Conservation (phyloP, 2,113 vertebrate species). For the Spermophilus dauricus region DNA sequence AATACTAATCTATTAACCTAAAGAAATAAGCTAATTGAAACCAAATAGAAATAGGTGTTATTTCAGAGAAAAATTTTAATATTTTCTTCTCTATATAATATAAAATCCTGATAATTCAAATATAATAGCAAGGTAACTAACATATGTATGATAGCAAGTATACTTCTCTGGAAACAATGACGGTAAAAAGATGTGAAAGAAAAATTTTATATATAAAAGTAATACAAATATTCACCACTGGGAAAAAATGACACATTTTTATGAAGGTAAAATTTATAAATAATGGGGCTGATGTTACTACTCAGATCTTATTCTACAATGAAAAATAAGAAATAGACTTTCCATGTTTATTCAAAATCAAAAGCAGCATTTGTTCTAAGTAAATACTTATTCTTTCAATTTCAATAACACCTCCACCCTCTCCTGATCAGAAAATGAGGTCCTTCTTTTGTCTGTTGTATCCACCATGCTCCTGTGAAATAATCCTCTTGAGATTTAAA, state of each 20-base stretch:
- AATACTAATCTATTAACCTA: conserved; percentile 27
- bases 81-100: conserved; percentile 10
- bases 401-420: too few relatives aligned
- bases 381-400: too few relatives aligned
- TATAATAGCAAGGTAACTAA: neutral
- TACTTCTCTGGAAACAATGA: neutral
- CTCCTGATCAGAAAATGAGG: too few relatives aligned
- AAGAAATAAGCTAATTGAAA: conserved; percentile 21
- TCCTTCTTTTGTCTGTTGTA: too few relatives aligned
- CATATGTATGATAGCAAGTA: neutral
- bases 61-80: conserved; percentile 15
- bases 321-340: too few relatives aligned
- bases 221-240: neutral
- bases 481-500: too few relatives aligned
- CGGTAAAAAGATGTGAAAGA: neutral
- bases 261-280: neutral
- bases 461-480: too few relatives aligned
- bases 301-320: too few relatives aligned
- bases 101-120: conserved; percentile 46
- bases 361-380: too few relatives aligned
- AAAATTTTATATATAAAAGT: neutral
- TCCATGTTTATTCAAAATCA: too few relatives aligned
- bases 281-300: too few relatives aligned
- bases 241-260: neutral
- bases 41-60: conserved; percentile 26